Base-by-base conservation (phyloP, 2,797 vertebrate genomes). In the Australoheros facetus region DNA sequence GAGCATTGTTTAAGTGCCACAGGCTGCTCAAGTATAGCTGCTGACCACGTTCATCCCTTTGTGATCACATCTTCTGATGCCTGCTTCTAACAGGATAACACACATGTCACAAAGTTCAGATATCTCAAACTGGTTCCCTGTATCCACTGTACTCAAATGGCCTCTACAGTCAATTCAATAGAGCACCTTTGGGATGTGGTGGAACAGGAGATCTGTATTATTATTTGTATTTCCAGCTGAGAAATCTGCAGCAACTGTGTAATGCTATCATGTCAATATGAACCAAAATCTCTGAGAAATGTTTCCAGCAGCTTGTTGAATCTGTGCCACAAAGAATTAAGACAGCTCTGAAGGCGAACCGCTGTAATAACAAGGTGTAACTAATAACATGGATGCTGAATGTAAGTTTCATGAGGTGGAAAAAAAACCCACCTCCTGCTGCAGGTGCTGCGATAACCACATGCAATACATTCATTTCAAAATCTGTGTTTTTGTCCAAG, bases 381-480 rank as follows among this genome's bases (percentile, higher is more conserved):
- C 62, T 48, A 48, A 66, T 28, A 30, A 66, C 12, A 23, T 48
- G 62, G 42, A 42, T 26, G 17, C 8, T 66, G 16, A 39, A 48
- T 66, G 45, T 48, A 19, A 5, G 45, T 45, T 71, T 32, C 78
- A 56, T 75, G 16, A 73, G 71, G 78, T 70, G 12, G 21, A 69
- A 30, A 83, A 73, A 80, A 75, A 53, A 26, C 12, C n/a, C n/a
- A 71, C 26, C 26, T 75, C 37, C 39, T n/a, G 28, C 39, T 77
- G 62, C 55, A 69, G 14, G 12, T 51, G 51, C 59, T 66, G 14
- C 64, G 23, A 51, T 17, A 76, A 60, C 13, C 10, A 34, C 42
- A 45, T 19, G 60, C 81, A 83, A 56, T 48, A 57, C 54, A 73
- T 70, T 59, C 73, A 62, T 77, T 82, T 80, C 32, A 66, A 78